Evolutionary conservation across 92 coral and sea anemone genomes (phyloP), one percentile per base, ranked within the genome.

Genomic region (Epizoanthus rinbou): DNA sequence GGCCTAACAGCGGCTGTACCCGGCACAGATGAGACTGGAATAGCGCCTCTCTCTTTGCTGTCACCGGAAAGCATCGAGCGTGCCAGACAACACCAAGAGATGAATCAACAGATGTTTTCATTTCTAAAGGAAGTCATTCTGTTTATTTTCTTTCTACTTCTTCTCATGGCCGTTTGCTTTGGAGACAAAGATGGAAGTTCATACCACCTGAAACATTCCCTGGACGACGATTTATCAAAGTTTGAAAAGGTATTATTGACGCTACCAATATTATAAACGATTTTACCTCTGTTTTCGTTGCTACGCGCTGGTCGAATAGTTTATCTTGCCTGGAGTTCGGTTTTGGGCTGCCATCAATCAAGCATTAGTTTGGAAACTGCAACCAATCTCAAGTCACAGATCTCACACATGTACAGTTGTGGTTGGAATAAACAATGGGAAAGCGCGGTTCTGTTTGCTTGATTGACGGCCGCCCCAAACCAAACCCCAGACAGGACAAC

Each of bases 151-250:
- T 76, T 76, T 13, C 17, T 76, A 4, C 54, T 76, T 3, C 82
- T 76, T 60, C 69, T 76, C 28, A 33, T 76, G 54, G 70, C 82
- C 22, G 82, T 76, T 69, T 76, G 82, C 53, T 76, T 76, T 37
- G 82, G 82, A 35, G 70, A 54, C 8, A 76, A 64, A 76, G 82
- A 76, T 11, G 82, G 82, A 15, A 76, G 37, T 39, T 37, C 69
- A 35, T 76, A 39, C 47, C 45, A 76, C 57, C 35, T 76, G 70
- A 76, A 16, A 60, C 19, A 59, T 22, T 33, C 82, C 5, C 57
- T 76, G 57, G 35, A 62, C 14, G 45, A 25, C 33, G 82, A 69
- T 0, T 22, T 76, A 35, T 41, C 69, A 59, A 33, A 35, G 21
- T 76, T 59, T 41, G 80, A 75, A 3, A n/a, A 76, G 82, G 82